Evolutionary conservation across 2,797 vertebrate genomes (phyloP), one percentile per base, ranked within the genome.

Genomic region (Poecile montanus): DNA sequence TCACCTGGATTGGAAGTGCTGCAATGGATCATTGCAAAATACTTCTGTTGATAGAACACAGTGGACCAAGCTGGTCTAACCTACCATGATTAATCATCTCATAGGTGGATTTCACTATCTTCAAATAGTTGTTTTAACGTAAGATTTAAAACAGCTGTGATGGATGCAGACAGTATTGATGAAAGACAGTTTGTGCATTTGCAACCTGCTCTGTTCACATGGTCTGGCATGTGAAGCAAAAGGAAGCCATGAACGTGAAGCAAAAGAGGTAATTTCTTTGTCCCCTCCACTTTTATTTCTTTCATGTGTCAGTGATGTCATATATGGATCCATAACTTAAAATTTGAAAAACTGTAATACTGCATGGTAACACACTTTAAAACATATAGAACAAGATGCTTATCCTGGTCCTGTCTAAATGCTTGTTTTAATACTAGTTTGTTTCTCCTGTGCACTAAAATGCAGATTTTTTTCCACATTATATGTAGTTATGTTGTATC

Each of bases 1-100:
- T 94, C 92, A 94, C 80, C 92, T 87, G 67, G n/a, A 88, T 26
- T 94, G 77, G 71, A 89, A 94, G 23, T 65, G 66, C 79, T 80
- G 92, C 72, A 94, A 56, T 47, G 61, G 65, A 67, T 89, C 67
- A 30, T 89, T 92, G 88, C 88, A 88, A 92, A 95, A 93, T 57
- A 40, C 54, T 93, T 73, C 90, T 94, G 86, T 80, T 75, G 81
- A 85, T 54, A 58, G 80, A 88, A 90, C 68, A 76, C 38, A 42
- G 26, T n/a, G 54, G 70, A 89, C 53, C 54, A 83, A 93, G 56
- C 75, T 82, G n/a, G 40, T 85, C 45, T 87, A 91, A 80, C 51
- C 48, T 67, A 65, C 47, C 34, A 11, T 84, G 60, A 85, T 45
- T 85, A 82, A 72, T 61, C 76, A 63, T 53, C 79, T 85, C 81